Base-by-base conservation (phyloP, 1,140 invertebrate genomes). In the Lasioglossum baleicum region DNA sequence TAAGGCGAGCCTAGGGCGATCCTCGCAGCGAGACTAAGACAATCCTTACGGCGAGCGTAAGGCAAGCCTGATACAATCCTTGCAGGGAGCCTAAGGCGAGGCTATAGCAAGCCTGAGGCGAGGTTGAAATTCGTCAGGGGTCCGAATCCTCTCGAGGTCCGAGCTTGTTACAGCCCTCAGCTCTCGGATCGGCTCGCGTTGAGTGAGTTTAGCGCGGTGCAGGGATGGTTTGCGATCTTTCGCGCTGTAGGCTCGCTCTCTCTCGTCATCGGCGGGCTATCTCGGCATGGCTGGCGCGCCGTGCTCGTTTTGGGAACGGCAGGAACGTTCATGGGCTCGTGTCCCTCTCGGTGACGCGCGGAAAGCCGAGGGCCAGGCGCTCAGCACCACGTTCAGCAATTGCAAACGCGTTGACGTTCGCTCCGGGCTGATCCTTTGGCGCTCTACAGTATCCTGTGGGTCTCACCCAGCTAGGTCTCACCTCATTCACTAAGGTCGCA, bases 21-120 rank as follows among this genome's bases (percentile, higher is more conserved):
- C 75, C 17, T 51, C 65, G 56, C 35, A 35, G 35, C 35, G 35
- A 35, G 5, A 35, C 35, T 35, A 35, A 35, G 35, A 35, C 3
- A 35, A 35, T 35, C 35, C 35, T 35, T 35, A 5, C 35, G 17
- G 68, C 63, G 60, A 58, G 70, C 42, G 42, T 20, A 69, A 51
- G 40, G 51, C 56, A 58, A 48, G 8, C 10, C 44, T 13, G 44
- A 48, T 10, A 35, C 1, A 35, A 35, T 35, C 35, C 35, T 35
- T 35, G 35, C 35, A 35, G 35, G 5, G 42, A 70, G 75, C 67
- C 10, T 40, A 66, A 60, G 17, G 68, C 63, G 60, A 58, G 70
- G 42, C 56, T 20, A 69, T 35, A 40, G 51, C 56, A 58, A 48
- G 8, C 10, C 44, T 13, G 44, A 48, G 44, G 13, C 10, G 10